These are phyloP conservation scores for Pseudochaenichthys georgianus DNA, from an alignment of 2,797 vertebrate genomes.

Conservation along the genomic window DNA sequence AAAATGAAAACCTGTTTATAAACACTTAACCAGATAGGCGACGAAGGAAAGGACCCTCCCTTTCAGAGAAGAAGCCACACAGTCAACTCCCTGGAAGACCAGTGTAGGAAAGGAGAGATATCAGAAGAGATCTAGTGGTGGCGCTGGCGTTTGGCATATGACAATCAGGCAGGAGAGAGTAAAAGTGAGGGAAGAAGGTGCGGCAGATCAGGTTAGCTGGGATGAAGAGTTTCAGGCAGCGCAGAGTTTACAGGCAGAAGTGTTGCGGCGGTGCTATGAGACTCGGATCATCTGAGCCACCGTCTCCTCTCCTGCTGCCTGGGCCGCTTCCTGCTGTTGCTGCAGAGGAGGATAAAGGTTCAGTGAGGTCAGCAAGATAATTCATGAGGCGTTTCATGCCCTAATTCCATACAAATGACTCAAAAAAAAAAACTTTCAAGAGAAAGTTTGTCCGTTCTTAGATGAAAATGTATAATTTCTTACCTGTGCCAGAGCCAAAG, in stretches of 20 bases:
- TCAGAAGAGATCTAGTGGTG: slow-evolving; percentile 29
- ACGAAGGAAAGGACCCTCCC: slow-evolving; percentile 39
- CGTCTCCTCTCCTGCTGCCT: slow-evolving; percentile 90
- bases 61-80: slow-evolving; percentile 33
- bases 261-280: slow-evolving; percentile 83
- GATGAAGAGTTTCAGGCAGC: slow-evolving; percentile 58
- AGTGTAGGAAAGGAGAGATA: slow-evolving; percentile 31
- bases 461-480: slow-evolving; percentile 10
- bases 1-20: slow-evolving; percentile 45
- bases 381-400: background rate
- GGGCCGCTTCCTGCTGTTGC: slow-evolving; percentile 87
- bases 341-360: slow-evolving; percentile 30
- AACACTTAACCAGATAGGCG: slow-evolving; percentile 40
- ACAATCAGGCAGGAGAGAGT: background rate
- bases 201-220: slow-evolving; percentile 40
- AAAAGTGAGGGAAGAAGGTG: slow-evolving; percentile 16
- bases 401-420: background rate
- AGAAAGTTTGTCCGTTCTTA: background rate
- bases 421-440: background rate
- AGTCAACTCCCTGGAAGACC: slow-evolving; percentile 69
- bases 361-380: background rate
- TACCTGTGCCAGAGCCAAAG: slow-evolving; percentile 81
- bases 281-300: slow-evolving; percentile 96
- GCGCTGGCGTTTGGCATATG: slow-evolving; percentile 30
- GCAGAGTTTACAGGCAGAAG: slow-evolving; percentile 48